Percentiles rank a stretch among this genome's conserved stretches.
These are phyloP conservation scores for Macroramphosus scolopax DNA, from an alignment of 2,797 vertebrate genomes.

Conservation along the genomic window DNA sequence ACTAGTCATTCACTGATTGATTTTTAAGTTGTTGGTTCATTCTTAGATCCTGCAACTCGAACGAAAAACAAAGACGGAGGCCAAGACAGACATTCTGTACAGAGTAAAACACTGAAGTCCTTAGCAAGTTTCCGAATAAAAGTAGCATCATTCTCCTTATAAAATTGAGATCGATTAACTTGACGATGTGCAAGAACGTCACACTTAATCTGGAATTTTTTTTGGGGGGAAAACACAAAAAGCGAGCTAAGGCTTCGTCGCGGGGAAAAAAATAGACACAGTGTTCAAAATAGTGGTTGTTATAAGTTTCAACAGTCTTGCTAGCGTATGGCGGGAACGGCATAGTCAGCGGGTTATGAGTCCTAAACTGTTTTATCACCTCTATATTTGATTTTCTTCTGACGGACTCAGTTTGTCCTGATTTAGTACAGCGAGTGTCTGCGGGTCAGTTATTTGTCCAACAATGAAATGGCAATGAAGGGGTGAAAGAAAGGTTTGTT, in stretches of 20 bases:
- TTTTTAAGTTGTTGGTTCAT: conserved; percentile 18
- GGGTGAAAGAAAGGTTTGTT: background rate
- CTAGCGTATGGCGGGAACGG: conserved; percentile 49
- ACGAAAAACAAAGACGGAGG: no score
- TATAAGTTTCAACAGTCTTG: conserved; percentile 73
- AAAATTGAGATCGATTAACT: conserved; percentile 46
- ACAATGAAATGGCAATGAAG: conserved; percentile 23
- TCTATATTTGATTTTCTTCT: conserved; percentile 3
- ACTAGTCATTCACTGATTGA: no score
- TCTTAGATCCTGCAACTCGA: conserved; percentile 32
- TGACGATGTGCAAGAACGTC: conserved; percentile 1
- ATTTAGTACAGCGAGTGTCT: conserved; percentile 2
- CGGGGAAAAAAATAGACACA: conserved; percentile 63
- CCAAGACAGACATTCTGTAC: conserved; percentile 56
- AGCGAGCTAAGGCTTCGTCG: conserved; percentile 66
- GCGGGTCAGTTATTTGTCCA: conserved; percentile 26
- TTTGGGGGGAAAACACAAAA: conserved; percentile 31
- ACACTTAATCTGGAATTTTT: conserved; percentile 21
- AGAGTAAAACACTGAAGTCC: conserved; percentile 51
- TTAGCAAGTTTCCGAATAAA: conserved; percentile 52
- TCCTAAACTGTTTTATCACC: background rate
- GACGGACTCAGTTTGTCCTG: conserved; percentile 4
- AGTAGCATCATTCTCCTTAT: conserved; percentile 31
- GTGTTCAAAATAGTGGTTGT: conserved; percentile 68
- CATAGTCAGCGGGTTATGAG: conserved; percentile 42